These are phyloP conservation scores for Corapipo altera DNA, from an alignment of 2,113 vertebrate genomes.

Conservation along the genomic window DNA sequence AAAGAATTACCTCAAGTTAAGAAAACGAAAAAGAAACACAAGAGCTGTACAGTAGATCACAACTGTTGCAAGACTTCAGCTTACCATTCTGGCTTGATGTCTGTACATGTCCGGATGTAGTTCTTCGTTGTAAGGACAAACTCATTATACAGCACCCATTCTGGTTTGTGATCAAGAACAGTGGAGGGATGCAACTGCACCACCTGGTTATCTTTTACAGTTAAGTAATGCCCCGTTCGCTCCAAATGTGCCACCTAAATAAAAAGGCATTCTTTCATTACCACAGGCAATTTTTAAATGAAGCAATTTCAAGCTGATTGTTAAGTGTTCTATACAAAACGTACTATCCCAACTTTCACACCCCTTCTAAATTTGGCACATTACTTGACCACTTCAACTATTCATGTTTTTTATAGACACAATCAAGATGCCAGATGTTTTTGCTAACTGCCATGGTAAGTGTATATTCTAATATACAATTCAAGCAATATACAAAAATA, in stretches of 20 bases:
- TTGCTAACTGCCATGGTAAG: neutral
- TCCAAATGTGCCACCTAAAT: slow-evolving; percentile 93
- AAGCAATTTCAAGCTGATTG: neutral
- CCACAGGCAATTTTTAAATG: neutral
- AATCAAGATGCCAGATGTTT: neutral
- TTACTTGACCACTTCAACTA: neutral
- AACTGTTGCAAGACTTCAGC: neutral
- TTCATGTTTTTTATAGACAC: neutral
- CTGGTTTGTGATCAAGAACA: slow-evolving; percentile 96
- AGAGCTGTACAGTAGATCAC: neutral
- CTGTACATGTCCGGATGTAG: slow-evolving; percentile 96
- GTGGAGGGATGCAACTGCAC: slow-evolving; percentile 97
- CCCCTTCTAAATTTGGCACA: neutral
- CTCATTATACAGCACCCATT: slow-evolving; percentile 98
- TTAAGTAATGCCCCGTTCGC: slow-evolving; percentile 94
- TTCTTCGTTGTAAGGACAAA: slow-evolving; percentile 98
- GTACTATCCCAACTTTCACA: neutral
- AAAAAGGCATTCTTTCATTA: slow-evolving; percentile 6
- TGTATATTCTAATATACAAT: neutral
- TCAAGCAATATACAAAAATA: neutral
- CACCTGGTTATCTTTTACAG: slow-evolving; percentile 97
- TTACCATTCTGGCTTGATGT: slow-evolving; percentile 96
- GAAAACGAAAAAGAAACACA: rapidly evolving
- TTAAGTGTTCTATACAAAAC: neutral
- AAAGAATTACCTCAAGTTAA: neutral